Evolutionary conservation across 2,888 invertebrate species (phyloP).

Genomic region (Branchipolynoe longqiensis): DNA sequence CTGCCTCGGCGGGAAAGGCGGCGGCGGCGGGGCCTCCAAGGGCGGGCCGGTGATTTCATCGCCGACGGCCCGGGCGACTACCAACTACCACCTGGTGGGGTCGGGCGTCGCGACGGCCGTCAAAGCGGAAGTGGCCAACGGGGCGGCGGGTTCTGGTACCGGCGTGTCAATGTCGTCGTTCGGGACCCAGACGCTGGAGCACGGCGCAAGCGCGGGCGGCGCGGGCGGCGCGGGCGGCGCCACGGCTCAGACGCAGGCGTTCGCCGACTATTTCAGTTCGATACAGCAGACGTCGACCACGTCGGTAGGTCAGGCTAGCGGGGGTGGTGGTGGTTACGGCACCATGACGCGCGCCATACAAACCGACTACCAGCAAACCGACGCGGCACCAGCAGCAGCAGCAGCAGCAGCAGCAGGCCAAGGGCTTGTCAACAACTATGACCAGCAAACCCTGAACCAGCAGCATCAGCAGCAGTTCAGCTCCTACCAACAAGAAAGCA

Average conservation of each 20-base stretch:
- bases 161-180: constrained; percentile 23
- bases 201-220: constrained; percentile 6
- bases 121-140: constrained; percentile 57
- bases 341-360: constrained; percentile 62
- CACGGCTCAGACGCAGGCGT: constrained; percentile 22
- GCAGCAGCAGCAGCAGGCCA: no score
- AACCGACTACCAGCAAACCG: constrained; percentile 54
- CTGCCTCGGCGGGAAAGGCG: constrained; percentile 57
- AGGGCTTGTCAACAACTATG: no score
- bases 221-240: not conserved
- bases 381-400: constrained; percentile 38
- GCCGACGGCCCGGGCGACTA: constrained; percentile 65
- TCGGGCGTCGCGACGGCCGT: not conserved
- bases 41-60: constrained; percentile 69
- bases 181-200: constrained; percentile 52
- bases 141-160: constrained; percentile 63
- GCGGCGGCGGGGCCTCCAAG: constrained; percentile 54
- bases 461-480: constrained; percentile 29
- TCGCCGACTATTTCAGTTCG: constrained; percentile 45
- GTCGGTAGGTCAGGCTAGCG: constrained; percentile 23
- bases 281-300: not conserved
- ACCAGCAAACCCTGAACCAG: constrained; percentile 28
- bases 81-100: constrained; percentile 63
- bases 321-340: constrained; percentile 52
- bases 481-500: constrained; percentile 45